These are phyloP conservation scores for Vireo griseus DNA, from an alignment of 2,797 vertebrate genomes.

Conservation along the genomic window DNA sequence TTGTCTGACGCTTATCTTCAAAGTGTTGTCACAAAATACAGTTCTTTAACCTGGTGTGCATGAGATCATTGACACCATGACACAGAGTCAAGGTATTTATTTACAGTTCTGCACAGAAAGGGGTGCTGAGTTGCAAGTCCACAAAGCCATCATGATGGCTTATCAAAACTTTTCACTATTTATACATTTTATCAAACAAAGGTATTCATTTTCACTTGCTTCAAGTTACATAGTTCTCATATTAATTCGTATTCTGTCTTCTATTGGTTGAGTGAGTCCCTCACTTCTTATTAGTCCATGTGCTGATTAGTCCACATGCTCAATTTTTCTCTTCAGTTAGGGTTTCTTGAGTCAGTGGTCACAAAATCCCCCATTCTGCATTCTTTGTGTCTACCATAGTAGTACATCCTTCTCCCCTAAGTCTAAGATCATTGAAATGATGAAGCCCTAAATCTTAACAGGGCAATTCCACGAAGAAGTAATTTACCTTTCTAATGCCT, in stretches of 20 bases:
- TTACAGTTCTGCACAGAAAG: neutral
- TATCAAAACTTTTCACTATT: neutral
- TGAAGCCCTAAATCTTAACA: neutral
- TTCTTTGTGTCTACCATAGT: neutral
- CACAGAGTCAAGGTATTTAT: neutral
- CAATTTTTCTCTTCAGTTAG: neutral
- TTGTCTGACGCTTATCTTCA: neutral
- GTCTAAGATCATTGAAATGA: neutral
- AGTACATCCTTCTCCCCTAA: neutral
- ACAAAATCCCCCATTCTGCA: neutral
- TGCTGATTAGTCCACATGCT: rapidly evolving
- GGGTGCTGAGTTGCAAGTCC: neutral
- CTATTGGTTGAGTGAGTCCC: neutral
- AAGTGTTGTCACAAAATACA: neutral
- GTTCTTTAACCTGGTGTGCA: neutral
- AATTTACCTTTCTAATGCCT: neutral
- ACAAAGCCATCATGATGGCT: neutral
- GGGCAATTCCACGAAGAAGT: neutral
- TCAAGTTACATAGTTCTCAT: neutral
- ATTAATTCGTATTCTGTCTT: neutral
- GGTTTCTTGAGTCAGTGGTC: neutral
- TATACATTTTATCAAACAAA: neutral
- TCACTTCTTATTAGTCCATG: neutral
- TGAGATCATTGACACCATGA: rapidly evolving
- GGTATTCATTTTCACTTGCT: neutral